Evolutionary conservation across 1,140 invertebrate species (phyloP).

Genomic region (Lineus longissimus): DNA sequence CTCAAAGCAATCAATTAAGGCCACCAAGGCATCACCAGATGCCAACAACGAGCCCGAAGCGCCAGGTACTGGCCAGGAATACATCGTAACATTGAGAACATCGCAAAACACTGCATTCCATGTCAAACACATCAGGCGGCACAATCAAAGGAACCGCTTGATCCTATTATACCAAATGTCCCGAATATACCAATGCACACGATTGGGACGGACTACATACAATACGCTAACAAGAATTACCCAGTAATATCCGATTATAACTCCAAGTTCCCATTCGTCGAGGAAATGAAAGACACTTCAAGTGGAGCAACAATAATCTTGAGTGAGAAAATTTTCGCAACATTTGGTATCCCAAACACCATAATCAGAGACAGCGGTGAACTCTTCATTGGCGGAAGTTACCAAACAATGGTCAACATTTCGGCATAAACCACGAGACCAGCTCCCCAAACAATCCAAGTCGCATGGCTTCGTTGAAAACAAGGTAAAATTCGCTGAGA

Average conservation of each 20-base stretch:
- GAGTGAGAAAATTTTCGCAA: no score
- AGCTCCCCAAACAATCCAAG: no score
- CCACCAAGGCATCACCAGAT: neutral
- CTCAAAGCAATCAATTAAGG: neutral
- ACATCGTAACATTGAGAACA: neutral
- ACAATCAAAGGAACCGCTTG: neutral
- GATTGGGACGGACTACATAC: neutral
- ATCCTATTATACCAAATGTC: no score
- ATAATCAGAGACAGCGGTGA: no score
- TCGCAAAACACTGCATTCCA: neutral
- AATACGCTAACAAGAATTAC: neutral
- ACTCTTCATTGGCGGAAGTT: no score
- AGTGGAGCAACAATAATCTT: no score
- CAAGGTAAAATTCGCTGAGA: no score
- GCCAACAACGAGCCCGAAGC: neutral
- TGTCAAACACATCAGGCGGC: neutral
- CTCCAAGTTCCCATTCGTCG: neutral
- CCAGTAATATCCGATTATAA: neutral
- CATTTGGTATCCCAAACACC: no score
- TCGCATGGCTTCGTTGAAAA: no score
- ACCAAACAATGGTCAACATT: no score
- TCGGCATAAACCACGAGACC: no score
- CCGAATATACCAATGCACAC: neutral
- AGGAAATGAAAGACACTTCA: no score
- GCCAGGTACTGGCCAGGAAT: neutral